Conservation (phyloP, 2,797 vertebrate genomes). For the Intellagama lesueurii region DNA sequence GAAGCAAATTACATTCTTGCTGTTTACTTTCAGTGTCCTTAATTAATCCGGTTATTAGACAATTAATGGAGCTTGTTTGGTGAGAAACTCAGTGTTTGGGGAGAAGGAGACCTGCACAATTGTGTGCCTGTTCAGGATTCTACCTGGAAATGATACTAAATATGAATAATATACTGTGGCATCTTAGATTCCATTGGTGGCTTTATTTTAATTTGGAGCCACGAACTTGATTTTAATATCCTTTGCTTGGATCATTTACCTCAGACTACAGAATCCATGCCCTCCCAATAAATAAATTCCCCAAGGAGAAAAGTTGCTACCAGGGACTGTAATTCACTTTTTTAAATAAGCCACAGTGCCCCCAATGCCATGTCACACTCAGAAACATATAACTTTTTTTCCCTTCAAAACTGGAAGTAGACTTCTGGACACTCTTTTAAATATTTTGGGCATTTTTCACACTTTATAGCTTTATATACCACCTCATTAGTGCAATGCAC, state of each 20-base stretch:
- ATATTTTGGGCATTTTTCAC: too few relatives aligned
- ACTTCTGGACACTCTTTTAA: too few relatives aligned
- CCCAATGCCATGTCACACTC: too few relatives aligned
- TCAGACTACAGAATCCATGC: neutral
- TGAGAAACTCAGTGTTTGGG: constrained; percentile 77
- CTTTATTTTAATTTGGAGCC: neutral
- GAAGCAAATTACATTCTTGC: constrained; percentile 82
- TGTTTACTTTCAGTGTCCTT: constrained; percentile 83
- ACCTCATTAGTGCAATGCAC: too few relatives aligned
- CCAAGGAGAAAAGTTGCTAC: too few relatives aligned
- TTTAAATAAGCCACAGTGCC: neutral
- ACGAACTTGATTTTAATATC: neutral
- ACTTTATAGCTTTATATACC: too few relatives aligned
- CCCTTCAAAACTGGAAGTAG: too few relatives aligned
- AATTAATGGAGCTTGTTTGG: constrained; percentile 83
- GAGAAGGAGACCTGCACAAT: constrained; percentile 23
- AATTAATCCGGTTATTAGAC: constrained; percentile 85
- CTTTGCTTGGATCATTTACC: neutral
- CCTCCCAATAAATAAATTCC: too few relatives aligned
- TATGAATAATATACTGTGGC: neutral
- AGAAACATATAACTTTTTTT: too few relatives aligned
- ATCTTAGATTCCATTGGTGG: neutral
- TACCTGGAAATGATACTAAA: neutral
- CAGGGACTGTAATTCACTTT: neutral
- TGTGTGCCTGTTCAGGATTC: neutral